Base-by-base conservation (phyloP, 2,113 vertebrate genomes). In the Chelonoidis abingdonii region DNA sequence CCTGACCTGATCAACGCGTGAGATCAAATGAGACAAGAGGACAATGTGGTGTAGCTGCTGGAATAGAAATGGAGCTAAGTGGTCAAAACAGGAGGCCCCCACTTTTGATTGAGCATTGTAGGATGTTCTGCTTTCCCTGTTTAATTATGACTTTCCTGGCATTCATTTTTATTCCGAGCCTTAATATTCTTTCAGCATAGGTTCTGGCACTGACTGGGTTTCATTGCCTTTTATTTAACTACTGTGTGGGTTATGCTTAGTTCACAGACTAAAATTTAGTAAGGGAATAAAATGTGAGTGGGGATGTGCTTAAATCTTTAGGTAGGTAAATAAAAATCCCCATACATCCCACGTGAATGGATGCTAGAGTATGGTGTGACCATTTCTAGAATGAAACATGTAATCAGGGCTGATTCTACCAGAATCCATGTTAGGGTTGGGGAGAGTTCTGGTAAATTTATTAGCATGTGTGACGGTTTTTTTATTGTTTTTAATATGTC, bases 321-420 rank as follows among this genome's bases (percentile, higher is more conserved):
- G 88, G 62, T 81, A 79, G 29, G 62, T 44, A 47, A 93, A 88
- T 47, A n/a, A 62, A 41, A 65, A 25, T 19, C 50, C 54, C 84
- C 27, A 31, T 7, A 49, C 0, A 0, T 35, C 35, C 65, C 65
- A 72, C 35, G 3, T 69, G 65, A 75, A 69, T 0, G 1, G 57
- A 80, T 80, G 49, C 2, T 72, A 65, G 76, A 72, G 65, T 38
- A 72, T 38, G 65, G 8, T 38, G 19, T 38, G 9, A 72, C 9
- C 35, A n/a, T 21, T 72, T 72, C 65, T 72, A 72, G 65, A 72
- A n/a, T 72, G n/a, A 78, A 54, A 21, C 5, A 3, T 3, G 6
- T 14, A 14, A 44, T 82, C 11, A 47, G 76, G 52, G 19, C 52
- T 53, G 52, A 53, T 21, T 53, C 52, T 53, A 19, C 19, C 52